Base-by-base conservation (phyloP, 2,888 invertebrate species). In the Ptychoptera albimana region DNA sequence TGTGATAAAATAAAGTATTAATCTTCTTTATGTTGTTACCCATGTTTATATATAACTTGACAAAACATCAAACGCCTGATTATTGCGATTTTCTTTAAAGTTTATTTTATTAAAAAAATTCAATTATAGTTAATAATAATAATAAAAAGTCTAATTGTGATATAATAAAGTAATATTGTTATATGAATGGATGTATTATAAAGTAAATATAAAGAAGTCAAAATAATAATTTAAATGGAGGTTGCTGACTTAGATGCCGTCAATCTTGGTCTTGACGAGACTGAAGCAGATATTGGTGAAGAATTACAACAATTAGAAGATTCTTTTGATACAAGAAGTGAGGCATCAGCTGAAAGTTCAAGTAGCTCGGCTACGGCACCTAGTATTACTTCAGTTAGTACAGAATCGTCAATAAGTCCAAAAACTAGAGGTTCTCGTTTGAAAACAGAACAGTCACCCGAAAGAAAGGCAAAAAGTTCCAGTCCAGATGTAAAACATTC, bases 251-350 rank as follows among this genome's bases (percentile, higher is more conserved):
- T 64, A 53, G 75, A 75, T 66, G 73, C 74, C 57, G 75, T 75
- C 53, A 74, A 75, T 66, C 71, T 76, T 60, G 75, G 75, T 53
- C 70, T 76, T 57, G 75, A 75, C 55, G 75, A 75, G 64, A 74
- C 74, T 49, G 75, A 75, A 60, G 75, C 74, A 45, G 83, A 84
- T 62, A 82, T 83, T 60, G 81, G 79, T 39, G 84, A 85, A 58
- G 84, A 85, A 60, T 67, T 84, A 49, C 83, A 85, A 61, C 75
- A 84, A 61, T 82, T 83, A 55, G 64, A 59, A 45, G 60, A 65
- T 49, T 59, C 61, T 7, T 87, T 84, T 57, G 88, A 88, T 61
- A 86, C 85, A 2, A 72, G 85, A 10, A 91, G 91, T 63, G 91
- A 92, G 68, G 86, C 89, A 30, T 86, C 87, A 42, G 87, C 86